Evolutionary conservation across 2,113 vertebrate species (phyloP).

Genomic region (Gambusia affinis): DNA sequence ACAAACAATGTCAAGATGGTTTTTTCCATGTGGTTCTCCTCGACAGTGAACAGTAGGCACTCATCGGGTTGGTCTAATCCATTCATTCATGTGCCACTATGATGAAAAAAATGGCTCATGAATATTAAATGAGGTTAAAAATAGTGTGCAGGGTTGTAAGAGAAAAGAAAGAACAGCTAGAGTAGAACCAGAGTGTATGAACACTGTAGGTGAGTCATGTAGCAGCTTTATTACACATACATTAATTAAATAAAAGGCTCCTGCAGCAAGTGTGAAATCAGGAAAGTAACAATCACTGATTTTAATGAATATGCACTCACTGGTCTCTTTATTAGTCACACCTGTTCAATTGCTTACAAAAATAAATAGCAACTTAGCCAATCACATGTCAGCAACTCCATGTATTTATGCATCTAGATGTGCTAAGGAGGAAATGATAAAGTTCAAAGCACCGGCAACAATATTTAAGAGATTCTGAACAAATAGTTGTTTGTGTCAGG

Average conservation of each 20-base stretch:
- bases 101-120: conserved; percentile 65
- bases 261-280: conserved; percentile 52
- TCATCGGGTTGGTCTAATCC: conserved; percentile 40
- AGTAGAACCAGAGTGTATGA: conserved; percentile 18
- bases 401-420: no score
- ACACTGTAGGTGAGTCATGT: conserved; percentile 31
- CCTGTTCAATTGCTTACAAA: background rate
- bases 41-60: conserved; percentile 30
- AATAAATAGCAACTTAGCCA: background rate
- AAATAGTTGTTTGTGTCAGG: background rate
- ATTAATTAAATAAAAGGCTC: conserved; percentile 62
- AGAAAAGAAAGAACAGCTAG: conserved; percentile 48
- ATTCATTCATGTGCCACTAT: conserved; percentile 64
- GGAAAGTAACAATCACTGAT: background rate
- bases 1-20: conserved; percentile 41
- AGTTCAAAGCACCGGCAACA: background rate
- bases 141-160: conserved; percentile 62
- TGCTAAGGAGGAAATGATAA: background rate
- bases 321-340: no score
- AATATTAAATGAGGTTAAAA: conserved; percentile 77
- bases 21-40: conserved; percentile 39
- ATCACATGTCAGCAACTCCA: background rate
- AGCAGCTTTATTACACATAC: conserved; percentile 60
- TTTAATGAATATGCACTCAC: background rate
- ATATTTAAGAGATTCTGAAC: background rate